Conservation (phyloP, 1,140 invertebrate species). For the Drosophila arizonae region DNA sequence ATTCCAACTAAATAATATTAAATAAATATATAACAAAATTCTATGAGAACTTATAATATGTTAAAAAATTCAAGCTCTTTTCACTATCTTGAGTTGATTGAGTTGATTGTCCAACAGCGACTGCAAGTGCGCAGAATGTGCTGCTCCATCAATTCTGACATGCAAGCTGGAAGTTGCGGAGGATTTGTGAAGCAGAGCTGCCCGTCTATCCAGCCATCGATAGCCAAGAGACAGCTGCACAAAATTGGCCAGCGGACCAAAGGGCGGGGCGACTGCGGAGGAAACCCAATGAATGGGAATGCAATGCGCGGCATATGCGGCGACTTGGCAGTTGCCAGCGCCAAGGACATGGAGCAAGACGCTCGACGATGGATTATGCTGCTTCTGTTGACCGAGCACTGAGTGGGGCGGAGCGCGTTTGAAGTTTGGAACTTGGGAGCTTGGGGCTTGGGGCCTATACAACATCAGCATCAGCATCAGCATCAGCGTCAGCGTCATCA, state of each 20-base stretch:
- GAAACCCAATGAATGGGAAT: conserved; percentile 19
- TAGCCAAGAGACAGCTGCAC: conserved; percentile 69
- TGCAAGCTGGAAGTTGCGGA: conserved; percentile 19
- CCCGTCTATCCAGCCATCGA: conserved; percentile 54
- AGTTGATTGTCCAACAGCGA: not conserved
- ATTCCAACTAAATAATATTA: too few species aligned
- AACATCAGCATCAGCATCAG: conserved; percentile 56
- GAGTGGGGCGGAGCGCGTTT: conserved; percentile 11
- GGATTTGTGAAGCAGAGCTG: conserved; percentile 29
- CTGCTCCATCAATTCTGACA: conserved; percentile 63
- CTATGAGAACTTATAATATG: not conserved
- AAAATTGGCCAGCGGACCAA: conserved; percentile 50
- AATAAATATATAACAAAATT: too few species aligned
- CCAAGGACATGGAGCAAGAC: conserved; percentile 67
- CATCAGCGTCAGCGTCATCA: conserved; percentile 64
- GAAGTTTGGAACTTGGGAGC: not conserved
- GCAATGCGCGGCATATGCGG: conserved; percentile 50
- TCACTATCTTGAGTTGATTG: not conserved
- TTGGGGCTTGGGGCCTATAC: conserved; percentile 9
- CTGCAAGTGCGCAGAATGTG: not conserved
- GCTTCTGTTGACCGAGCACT: conserved; percentile 45
- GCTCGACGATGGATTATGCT: conserved; percentile 71
- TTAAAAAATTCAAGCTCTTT: not conserved
- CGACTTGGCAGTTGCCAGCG: conserved; percentile 3
- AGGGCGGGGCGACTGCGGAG: not conserved